Evolutionary conservation across 2,797 vertebrate genomes (phyloP), one percentile per base, ranked within the genome.

Genomic region (Sebastes trivittatus): DNA sequence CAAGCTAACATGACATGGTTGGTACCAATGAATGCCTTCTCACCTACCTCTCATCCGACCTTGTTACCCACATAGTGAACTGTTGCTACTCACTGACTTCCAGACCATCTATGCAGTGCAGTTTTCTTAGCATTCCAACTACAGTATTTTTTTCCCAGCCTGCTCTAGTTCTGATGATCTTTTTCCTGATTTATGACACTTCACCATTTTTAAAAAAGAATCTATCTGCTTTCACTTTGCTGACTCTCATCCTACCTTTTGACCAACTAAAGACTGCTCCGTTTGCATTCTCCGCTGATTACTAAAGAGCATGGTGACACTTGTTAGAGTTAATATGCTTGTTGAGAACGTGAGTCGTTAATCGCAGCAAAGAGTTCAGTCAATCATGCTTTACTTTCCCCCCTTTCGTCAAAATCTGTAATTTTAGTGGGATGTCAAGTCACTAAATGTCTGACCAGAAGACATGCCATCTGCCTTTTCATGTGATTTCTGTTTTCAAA

Each of bases 241-340:
- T 67, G 27, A 70, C 30, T 71, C 11, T 58, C 72, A 66, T 72
- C 36, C 22, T 23, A 18, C 46, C 22, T 52, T 42, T 29, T 49
- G 64, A 49, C 42, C 8, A 25, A 7, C 5, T 32, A 8, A 36
- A 30, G 11, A 14, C 25, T 32, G 22, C 32, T 46, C 16, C 5
- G 3, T 79, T 77, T 65, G 32, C 58, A 54, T 52, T 68, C 30
- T 58, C 42, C 4, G 0, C 16, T 59, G 59, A n/a, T 6, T 72
- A n/a, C 20, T 78, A 79, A 83, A 69, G 81, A 84, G 72, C 78
- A 23, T 0, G 5, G 14, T 42, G 58, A 75, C 81, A 74, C 13
- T 52, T 80, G 36, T 62, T 46, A 23, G 16, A 29, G 72, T 30
- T 18, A 49, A 61, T 46, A 54, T 55, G 29, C 65, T 80, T 16